phyloP scores from a whole-genome alignment of 2,113 vertebrate species.

The Spheniscus mendiculus region DNA sequence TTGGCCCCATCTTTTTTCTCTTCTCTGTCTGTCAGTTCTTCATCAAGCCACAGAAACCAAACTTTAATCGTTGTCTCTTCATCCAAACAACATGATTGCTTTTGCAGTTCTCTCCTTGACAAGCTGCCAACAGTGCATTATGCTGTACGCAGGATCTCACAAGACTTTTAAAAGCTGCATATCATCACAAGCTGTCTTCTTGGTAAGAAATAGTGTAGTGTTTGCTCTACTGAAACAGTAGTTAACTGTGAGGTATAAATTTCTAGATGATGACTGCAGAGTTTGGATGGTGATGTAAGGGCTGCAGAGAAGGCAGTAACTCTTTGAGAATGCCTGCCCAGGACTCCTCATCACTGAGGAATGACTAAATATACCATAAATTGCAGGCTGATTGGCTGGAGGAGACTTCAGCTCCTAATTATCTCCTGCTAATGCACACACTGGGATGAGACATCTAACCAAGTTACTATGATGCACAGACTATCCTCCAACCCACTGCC shows the following conservation, averaged over 20 bases:
- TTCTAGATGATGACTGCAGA: constrained; percentile 30
- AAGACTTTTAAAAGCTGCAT: constrained; percentile 14
- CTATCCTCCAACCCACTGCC: neutral
- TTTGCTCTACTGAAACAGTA: constrained; percentile 45
- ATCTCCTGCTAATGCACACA: neutral
- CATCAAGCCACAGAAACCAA: constrained; percentile 39
- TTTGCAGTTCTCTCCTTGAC: constrained; percentile 31
- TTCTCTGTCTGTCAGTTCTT: neutral
- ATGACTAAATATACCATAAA: constrained; percentile 21
- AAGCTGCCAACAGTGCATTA: constrained; percentile 7
- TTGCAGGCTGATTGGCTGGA: neutral
- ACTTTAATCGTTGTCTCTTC: neutral
- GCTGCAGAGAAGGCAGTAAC: constrained; percentile 25
- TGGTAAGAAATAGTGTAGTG: neutral
- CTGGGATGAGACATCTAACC: neutral
- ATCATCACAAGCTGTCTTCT: constrained; percentile 14
- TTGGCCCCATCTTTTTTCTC: neutral
- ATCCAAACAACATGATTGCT: neutral
- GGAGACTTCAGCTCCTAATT: constrained; percentile 13
- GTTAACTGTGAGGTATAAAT: constrained; percentile 35
- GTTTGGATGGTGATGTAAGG: constrained; percentile 42
- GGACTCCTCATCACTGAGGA: neutral
- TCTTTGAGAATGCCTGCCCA: constrained; percentile 9
- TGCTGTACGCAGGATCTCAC: neutral
- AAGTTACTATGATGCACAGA: neutral